Conservation (phyloP, 1,140 invertebrate species). For the Rhopalosiphum maidis region DNA sequence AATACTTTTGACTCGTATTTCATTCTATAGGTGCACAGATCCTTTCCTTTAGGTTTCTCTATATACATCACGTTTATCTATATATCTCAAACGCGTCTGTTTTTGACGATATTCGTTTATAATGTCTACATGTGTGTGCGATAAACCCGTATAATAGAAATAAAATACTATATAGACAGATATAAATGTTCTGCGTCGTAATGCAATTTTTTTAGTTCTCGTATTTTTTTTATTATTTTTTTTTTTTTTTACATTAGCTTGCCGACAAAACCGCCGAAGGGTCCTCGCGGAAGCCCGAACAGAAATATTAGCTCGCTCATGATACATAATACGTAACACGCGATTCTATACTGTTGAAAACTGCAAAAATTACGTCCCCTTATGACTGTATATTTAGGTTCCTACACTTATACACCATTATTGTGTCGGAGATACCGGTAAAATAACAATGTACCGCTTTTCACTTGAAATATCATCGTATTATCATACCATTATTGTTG, state of each 20-base stretch:
- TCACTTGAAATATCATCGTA: not conserved
- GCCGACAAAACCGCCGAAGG: not conserved
- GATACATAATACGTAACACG: not conserved
- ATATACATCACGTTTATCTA: too few species aligned
- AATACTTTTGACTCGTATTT: too few species aligned
- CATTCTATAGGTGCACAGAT: too few species aligned
- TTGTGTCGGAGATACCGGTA: not conserved
- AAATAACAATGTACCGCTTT: not conserved
- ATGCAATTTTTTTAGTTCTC: not conserved
- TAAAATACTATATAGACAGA: not conserved
- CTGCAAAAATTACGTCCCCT: not conserved
- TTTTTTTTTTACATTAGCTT: not conserved
- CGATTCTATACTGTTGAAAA: not conserved
- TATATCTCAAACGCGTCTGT: not conserved
- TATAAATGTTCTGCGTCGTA: not conserved
- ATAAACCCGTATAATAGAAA: not conserved
- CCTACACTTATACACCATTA: not conserved
- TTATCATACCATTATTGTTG: not conserved
- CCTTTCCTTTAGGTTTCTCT: too few species aligned
- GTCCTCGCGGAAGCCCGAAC: fast-evolving
- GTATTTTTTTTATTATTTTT: not conserved
- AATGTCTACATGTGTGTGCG: not conserved
- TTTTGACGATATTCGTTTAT: not conserved
- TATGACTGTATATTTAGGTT: not conserved
- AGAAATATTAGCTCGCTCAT: not conserved